A percentile compares a stretch with the other conserved stretches of the same genome.
Conservation (phyloP, 2,113 vertebrate species). For the Parus major region DNA sequence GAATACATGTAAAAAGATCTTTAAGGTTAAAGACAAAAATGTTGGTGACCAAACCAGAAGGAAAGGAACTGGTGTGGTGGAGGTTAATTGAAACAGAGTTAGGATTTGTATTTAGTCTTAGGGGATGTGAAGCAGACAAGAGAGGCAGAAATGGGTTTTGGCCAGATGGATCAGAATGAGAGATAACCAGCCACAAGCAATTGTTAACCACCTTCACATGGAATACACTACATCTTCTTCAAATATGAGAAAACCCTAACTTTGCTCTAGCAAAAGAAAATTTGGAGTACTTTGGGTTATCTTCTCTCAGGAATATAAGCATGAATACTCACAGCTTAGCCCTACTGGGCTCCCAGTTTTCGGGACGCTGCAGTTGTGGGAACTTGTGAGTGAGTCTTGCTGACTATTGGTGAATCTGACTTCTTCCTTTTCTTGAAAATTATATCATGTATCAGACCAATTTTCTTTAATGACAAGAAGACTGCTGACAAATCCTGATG, state of each 20-base stretch:
- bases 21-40: neutral
- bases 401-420: neutral
- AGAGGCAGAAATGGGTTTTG: neutral
- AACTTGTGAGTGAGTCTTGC: neutral
- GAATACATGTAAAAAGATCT: neutral
- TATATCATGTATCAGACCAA: neutral
- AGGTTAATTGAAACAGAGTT: neutral
- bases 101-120: neutral
- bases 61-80: neutral
- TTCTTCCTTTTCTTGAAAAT: neutral
- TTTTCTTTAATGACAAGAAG: neutral
- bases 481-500: neutral
- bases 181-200: neutral
- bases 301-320: neutral
- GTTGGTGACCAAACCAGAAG: neutral
- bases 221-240: neutral
- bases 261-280: neutral
- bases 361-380: neutral
- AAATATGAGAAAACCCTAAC: neutral
- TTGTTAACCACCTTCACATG: neutral
- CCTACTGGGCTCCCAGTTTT: neutral
- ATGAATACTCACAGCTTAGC: neutral
- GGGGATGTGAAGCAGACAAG: neutral
- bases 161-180: neutral
- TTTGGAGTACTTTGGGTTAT: neutral